Conservation (phyloP, 2,888 invertebrate genomes). For the Panzeria rudis region DNA sequence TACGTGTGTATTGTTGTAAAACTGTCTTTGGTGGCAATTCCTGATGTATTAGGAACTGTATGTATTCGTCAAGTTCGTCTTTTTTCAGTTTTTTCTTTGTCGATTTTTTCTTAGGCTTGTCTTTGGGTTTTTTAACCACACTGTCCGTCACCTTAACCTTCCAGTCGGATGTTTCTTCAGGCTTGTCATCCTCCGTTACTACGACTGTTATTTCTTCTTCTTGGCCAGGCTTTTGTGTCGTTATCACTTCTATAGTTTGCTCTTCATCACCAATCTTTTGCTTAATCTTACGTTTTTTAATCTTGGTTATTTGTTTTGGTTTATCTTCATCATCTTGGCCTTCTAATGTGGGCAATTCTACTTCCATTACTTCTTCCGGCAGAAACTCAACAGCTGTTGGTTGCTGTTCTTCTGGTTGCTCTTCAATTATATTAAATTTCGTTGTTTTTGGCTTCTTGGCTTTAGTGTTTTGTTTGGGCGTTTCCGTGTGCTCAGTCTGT, state of each 20-base stretch:
- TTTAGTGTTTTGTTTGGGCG: conserved; percentile 78
- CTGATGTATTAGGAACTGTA: conserved; percentile 82
- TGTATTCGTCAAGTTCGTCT: conserved; percentile 82
- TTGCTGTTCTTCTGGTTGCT: conserved; percentile 77
- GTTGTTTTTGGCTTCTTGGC: conserved; percentile 76
- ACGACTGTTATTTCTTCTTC: conserved; percentile 78
- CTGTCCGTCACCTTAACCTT: conserved; percentile 74
- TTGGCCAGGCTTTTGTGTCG: conserved; percentile 77
- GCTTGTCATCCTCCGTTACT: conserved; percentile 72
- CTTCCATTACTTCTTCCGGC: conserved; percentile 77
- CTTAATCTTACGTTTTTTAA: conserved; percentile 79
- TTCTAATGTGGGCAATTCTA: conserved; percentile 70
- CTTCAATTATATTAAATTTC: conserved; percentile 79
- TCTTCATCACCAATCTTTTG: conserved; percentile 78
- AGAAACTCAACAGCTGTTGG: conserved; percentile 76
- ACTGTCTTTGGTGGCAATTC: conserved; percentile 83
- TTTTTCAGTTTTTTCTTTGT: conserved; percentile 78
- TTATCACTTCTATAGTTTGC: conserved; percentile 78
- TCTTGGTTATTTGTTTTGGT: conserved; percentile 75
- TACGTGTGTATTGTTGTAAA: conserved; percentile 82
- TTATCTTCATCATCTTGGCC: conserved; percentile 73
- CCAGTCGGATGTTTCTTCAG: conserved; percentile 62
- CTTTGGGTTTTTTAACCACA: conserved; percentile 73
- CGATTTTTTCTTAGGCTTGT: conserved; percentile 78
- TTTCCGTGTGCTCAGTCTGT: conserved; percentile 79